Percentiles rank a stretch among this genome's conserved stretches.
Evolutionary conservation across 2,888 invertebrate species (phyloP).

Genomic region (Pardosa pseudoannulata): DNA sequence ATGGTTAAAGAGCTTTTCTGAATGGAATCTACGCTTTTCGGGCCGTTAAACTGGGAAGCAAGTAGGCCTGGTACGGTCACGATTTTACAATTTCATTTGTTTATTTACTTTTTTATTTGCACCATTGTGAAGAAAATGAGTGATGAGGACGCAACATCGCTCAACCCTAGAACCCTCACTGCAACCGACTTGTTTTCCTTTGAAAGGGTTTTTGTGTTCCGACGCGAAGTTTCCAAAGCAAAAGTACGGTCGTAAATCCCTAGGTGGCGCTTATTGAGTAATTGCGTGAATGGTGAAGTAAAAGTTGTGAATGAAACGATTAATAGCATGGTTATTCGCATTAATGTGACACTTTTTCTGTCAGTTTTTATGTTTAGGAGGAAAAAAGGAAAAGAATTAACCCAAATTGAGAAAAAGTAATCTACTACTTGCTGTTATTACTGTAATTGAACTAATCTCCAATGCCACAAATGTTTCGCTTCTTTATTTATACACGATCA

Average conservation of each 20-base stretch:
- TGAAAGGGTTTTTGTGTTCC: neutral
- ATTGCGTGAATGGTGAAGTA: neutral
- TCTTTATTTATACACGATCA: no score
- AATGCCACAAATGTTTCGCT: no score
- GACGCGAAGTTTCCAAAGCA: neutral
- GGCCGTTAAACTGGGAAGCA: conserved; percentile 36
- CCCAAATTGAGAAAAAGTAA: no score
- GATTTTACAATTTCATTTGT: conserved; percentile 13
- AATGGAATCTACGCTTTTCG: conserved; percentile 27
- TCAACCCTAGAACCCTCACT: conserved; percentile 16
- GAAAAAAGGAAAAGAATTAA: no score
- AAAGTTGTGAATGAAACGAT: neutral
- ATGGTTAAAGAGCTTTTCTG: conserved; percentile 47
- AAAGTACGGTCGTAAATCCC: neutral
- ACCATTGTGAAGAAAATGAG: conserved; percentile 16
- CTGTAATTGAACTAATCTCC: no score
- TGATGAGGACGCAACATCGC: conserved; percentile 17
- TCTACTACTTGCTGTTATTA: no score
- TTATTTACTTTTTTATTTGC: conserved; percentile 21
- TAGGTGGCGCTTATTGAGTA: neutral
- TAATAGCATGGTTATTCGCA: neutral
- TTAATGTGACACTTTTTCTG: neutral
- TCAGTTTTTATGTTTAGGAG: no score
- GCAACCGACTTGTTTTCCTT: conserved; percentile 16
- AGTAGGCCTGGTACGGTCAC: conserved; percentile 37